phyloP scores from a whole-genome alignment of 2,113 vertebrate genomes.

The Otis tarda region DNA sequence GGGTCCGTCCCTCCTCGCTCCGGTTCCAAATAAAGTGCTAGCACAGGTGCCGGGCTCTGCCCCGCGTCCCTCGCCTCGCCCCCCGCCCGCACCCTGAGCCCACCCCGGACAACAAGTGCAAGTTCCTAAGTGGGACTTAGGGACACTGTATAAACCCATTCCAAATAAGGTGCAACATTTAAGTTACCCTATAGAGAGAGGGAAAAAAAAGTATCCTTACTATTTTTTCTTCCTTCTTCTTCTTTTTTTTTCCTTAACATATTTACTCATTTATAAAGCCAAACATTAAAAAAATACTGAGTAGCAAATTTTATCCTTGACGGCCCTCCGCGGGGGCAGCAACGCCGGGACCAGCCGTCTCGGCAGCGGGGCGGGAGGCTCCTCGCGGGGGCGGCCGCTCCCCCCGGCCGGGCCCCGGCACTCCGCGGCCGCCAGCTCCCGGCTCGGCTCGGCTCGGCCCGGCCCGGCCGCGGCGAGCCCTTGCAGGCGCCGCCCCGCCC shows the following conservation, averaged over 20 bases:
- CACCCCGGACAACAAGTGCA: slow-evolving; percentile 66
- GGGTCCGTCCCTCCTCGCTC: slow-evolving; percentile 73
- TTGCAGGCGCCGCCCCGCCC: neutral
- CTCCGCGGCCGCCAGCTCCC: neutral
- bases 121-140: slow-evolving; percentile 43
- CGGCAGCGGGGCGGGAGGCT: neutral
- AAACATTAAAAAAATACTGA: slow-evolving; percentile 60
- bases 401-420: neutral
- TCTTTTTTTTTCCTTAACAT: neutral
- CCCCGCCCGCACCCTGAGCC: neutral
- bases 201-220: neutral
- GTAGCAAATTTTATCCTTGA: slow-evolving; percentile 41
- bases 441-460: no score
- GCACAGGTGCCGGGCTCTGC: slow-evolving; percentile 59
- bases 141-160: slow-evolving; percentile 23
- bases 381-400: neutral
- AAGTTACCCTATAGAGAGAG: slow-evolving; percentile 6
- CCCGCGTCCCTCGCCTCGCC: neutral
- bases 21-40: slow-evolving; percentile 87
- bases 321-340: neutral
- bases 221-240: neutral
- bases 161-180: slow-evolving; percentile 50
- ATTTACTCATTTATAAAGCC: slow-evolving; percentile 56
- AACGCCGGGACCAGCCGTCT: neutral
- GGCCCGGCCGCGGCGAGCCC: no score